A percentile compares a stretch with the other conserved stretches of the same genome.
Conservation (phyloP, 1,140 invertebrate species). For the Nautilus pompilius region DNA sequence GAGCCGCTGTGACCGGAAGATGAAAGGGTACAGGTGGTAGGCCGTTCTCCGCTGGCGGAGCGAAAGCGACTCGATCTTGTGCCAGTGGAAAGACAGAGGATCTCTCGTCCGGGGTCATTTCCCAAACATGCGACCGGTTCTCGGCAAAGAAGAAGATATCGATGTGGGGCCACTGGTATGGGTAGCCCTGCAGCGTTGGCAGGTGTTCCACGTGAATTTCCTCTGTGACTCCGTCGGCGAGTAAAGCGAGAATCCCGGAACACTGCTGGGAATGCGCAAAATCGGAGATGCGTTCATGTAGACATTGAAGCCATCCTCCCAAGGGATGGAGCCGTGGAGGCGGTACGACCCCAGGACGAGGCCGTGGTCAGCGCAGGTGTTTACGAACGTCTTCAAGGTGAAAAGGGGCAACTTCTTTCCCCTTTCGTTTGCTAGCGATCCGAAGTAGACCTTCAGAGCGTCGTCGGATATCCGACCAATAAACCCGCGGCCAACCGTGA, state of each 20-base stretch:
- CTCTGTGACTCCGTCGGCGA: conserved; percentile 11
- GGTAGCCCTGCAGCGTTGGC: conserved; percentile 9
- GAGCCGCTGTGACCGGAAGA: too few species aligned
- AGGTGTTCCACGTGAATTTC: conserved; percentile 28
- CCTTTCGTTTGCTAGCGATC: too few species aligned
- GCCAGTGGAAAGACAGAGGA: too few species aligned
- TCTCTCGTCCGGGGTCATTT: conserved; percentile 22
- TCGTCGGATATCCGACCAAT: too few species aligned
- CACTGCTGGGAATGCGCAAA: background rate
- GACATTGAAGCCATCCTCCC: conserved; percentile 48
- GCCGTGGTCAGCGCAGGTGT: too few species aligned
- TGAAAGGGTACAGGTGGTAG: too few species aligned
- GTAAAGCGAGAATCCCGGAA: conserved; percentile 12
- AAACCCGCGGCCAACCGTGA: too few species aligned
- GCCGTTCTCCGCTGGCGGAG: too few species aligned
- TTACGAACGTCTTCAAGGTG: too few species aligned
- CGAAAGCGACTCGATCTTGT: too few species aligned
- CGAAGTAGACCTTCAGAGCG: too few species aligned
- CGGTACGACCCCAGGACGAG: conserved; percentile 34
- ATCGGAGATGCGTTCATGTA: conserved; percentile 22
- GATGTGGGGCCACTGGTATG: conserved; percentile 41
- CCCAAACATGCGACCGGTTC: conserved; percentile 39
- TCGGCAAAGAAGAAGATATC: conserved; percentile 45
- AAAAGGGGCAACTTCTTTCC: too few species aligned
- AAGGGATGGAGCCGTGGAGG: conserved; percentile 36